These are phyloP conservation scores for Scaptomyza hsui DNA, from an alignment of 1,140 invertebrate species.

Conservation along the genomic window DNA sequence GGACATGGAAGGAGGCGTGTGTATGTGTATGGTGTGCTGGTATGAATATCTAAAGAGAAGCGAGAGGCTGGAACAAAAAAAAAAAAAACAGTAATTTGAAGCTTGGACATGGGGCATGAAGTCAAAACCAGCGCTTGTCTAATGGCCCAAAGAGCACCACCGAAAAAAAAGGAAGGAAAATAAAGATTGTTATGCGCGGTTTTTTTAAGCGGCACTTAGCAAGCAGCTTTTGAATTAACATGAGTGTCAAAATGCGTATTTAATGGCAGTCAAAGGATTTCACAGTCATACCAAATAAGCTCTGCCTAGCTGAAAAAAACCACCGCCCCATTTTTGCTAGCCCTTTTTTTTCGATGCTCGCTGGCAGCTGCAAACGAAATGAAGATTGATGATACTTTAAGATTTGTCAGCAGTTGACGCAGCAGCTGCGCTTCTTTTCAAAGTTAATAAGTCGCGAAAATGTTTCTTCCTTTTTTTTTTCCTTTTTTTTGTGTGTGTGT, in stretches of 20 bases:
- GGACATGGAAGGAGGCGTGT: slow-evolving; percentile 1
- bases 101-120: slow-evolving; percentile 40
- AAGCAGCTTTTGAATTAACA: slow-evolving; percentile 55
- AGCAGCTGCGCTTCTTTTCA: slow-evolving; percentile 2
- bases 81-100: slow-evolving; percentile 61
- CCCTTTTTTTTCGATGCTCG: neutral
- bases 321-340: neutral
- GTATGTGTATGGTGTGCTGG: slow-evolving; percentile 38
- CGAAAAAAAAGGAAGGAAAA: slow-evolving; percentile 37
- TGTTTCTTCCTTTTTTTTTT: slow-evolving; percentile 23
- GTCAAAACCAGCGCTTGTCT: slow-evolving; percentile 21
- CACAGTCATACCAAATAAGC: slow-evolving; percentile 6
- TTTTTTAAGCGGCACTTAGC: slow-evolving; percentile 48
- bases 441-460: slow-evolving; percentile 73
- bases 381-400: slow-evolving; percentile 72
- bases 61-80: slow-evolving; percentile 40
- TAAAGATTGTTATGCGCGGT: slow-evolving; percentile 41
- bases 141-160: slow-evolving; percentile 43
- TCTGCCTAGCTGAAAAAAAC: slow-evolving; percentile 52
- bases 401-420: slow-evolving; percentile 56
- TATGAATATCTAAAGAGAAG: slow-evolving; percentile 71
- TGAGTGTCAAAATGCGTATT: slow-evolving; percentile 66
- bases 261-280: slow-evolving; percentile 55
- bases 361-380: slow-evolving; percentile 37
- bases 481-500: slow-evolving; percentile 15